Base-by-base conservation (phyloP, 37 sponge, comb jelly and placozoan genomes). In the Aphrocallistes beatrix region DNA sequence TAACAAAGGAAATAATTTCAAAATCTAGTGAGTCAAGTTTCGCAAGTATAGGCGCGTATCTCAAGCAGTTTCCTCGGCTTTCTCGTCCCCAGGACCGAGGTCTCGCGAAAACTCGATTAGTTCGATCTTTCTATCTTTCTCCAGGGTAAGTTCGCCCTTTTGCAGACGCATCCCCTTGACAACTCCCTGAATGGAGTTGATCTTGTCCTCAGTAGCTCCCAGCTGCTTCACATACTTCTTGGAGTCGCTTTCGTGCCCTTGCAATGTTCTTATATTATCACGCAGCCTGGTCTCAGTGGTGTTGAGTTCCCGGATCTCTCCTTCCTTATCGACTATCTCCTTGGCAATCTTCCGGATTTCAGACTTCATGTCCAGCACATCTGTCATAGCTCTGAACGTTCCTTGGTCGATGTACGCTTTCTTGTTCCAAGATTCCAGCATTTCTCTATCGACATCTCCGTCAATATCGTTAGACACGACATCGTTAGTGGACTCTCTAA, bases 151-250 rank as follows among this genome's bases (percentile, higher is more conserved):
- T 23, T 84, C 50, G 38, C 83, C 81, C 89, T 88, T 91, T 34
- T 90, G 39, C 51, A 47, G 81, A n/a, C 86, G 83, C 32, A 51
- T 37, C n/a, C n/a, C 34, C 88, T 94, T 94, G 13, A 91, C 90
- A 8, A 28, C 38, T n/a, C 38, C 51, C 51, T 90, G 83, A 1
- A 88, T 17, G 1, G 84, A 82, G 34, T 89, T 91, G 40, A 95
- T 81, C 75, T 60, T 91, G 86, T 92, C 93, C 82, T 95, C 93
- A 81, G 91, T 91, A 19, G 83, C 86, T 16, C 88, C 87, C 25
- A 95, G 88, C 37, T 86, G 85, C 51, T 81, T 84, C 38, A 95
- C 88, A 51, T 95, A 95, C 85, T 91, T 92, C 39, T 90, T 50
- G 1, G 93, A 93, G 28, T 95, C 90, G 36, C 36, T 37, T 40